These are phyloP conservation scores for Mesochorus sp. DNA, from an alignment of 2,888 invertebrate genomes.

Conservation along the genomic window DNA sequence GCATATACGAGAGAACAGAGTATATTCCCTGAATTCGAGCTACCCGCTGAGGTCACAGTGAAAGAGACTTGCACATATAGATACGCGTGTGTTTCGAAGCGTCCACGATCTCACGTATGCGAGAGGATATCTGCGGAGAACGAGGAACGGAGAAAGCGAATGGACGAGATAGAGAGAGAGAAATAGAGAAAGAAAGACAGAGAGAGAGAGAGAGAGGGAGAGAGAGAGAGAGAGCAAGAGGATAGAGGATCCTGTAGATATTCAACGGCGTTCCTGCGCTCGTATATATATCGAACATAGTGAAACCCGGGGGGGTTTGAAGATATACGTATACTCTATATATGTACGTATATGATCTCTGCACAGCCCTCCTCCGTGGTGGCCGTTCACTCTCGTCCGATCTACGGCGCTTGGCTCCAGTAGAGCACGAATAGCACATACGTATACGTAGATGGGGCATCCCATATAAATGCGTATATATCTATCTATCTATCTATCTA, in stretches of 20 bases:
- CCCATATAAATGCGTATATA: background rate
- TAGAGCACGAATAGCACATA: slow-evolving; percentile 38
- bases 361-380: background rate
- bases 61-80: background rate
- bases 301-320: slow-evolving; percentile 15
- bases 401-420: slow-evolving; percentile 41
- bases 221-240: background rate
- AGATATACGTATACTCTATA: slow-evolving; percentile 14
- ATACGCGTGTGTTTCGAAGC: slow-evolving; percentile 43
- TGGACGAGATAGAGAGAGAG: slow-evolving; percentile 29
- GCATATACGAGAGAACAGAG: background rate
- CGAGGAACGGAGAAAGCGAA: slow-evolving; percentile 1
- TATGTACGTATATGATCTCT: background rate
- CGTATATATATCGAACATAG: slow-evolving; percentile 1
- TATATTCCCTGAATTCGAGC: slow-evolving; percentile 3
- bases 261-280: slow-evolving; percentile 36
- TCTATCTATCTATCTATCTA: slow-evolving; percentile 4
- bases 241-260: slow-evolving; percentile 14
- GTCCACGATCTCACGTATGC: slow-evolving; percentile 7
- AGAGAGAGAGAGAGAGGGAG: slow-evolving; percentile 11
- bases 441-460: background rate
- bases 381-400: slow-evolving; percentile 28
- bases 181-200: slow-evolving; percentile 22
- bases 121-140: slow-evolving; percentile 32
- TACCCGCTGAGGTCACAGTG: slow-evolving; percentile 8